Evolutionary conservation across 2,113 vertebrate genomes (phyloP).

Genomic region (Aegypius monachus): DNA sequence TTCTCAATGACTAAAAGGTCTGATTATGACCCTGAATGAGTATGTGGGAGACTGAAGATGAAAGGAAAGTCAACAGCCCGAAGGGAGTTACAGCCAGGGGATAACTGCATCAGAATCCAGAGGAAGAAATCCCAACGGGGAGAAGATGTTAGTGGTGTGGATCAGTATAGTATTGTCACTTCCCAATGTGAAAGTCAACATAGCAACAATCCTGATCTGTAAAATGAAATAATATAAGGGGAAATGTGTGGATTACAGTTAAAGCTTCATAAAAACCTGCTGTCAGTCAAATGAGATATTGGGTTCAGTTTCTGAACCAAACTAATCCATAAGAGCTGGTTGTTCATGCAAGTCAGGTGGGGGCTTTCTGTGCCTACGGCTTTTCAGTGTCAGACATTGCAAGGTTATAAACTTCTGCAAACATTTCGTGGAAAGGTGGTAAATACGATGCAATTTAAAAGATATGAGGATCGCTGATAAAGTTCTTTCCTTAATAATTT

Average conservation of each 20-base stretch:
- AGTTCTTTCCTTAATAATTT: background rate
- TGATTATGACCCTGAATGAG: background rate
- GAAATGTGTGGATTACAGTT: background rate
- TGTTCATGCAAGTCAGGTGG: background rate
- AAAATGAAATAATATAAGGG: background rate
- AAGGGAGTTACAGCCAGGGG: background rate
- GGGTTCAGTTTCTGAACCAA: background rate
- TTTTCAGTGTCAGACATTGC: background rate
- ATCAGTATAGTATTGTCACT: background rate
- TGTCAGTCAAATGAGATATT: background rate
- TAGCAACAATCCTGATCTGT: background rate
- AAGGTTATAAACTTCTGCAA: background rate
- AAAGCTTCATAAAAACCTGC: background rate
- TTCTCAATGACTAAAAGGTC: background rate
- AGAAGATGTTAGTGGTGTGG: background rate
- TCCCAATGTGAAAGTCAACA: background rate
- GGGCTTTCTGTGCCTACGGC: background rate
- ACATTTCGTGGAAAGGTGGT: background rate
- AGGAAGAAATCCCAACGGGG: background rate
- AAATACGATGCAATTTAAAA: background rate
- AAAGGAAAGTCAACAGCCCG: background rate
- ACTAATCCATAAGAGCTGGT: background rate
- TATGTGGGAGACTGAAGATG: background rate
- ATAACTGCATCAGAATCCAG: background rate
- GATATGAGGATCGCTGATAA: background rate